These are phyloP conservation scores for Apocheima hispidaria DNA, from an alignment of 2,888 invertebrate genomes.

Conservation along the genomic window DNA sequence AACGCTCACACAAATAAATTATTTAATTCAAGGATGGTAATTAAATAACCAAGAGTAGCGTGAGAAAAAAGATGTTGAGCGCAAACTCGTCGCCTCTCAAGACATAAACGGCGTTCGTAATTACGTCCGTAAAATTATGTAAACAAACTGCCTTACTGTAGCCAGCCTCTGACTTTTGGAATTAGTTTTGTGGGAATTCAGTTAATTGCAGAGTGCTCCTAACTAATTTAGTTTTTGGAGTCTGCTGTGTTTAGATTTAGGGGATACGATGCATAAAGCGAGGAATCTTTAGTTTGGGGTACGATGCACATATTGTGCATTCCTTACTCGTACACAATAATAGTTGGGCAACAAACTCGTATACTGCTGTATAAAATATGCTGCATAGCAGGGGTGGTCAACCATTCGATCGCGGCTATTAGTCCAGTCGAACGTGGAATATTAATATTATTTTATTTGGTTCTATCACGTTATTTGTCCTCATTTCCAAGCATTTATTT, in stretches of 20 bases:
- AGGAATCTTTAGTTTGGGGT: too few relatives aligned
- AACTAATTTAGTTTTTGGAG: conserved; percentile 17
- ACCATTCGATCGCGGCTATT: too few relatives aligned
- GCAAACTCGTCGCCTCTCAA: conserved; percentile 33
- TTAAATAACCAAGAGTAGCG: conserved; percentile 25
- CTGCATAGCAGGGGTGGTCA: too few relatives aligned
- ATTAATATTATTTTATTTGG: too few relatives aligned
- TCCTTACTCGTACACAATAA: too few relatives aligned
- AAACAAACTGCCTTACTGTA: conserved; percentile 26
- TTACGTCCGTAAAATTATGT: conserved; percentile 33
- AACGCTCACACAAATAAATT: neutral
- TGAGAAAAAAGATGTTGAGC: conserved; percentile 29
- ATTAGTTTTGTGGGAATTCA: conserved; percentile 22
- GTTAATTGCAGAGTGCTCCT: conserved; percentile 15
- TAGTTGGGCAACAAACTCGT: too few relatives aligned
- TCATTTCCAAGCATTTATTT: too few relatives aligned
- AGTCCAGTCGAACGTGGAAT: too few relatives aligned
- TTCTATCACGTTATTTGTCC: too few relatives aligned
- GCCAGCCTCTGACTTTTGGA: conserved; percentile 15
- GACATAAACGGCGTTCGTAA: conserved; percentile 36
- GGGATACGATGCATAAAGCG: neutral
- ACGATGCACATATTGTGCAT: too few relatives aligned
- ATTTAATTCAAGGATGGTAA: conserved; percentile 13
- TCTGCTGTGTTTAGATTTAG: neutral
- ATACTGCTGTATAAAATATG: too few relatives aligned